phyloP scores from a whole-genome alignment of 2,888 invertebrate genomes.

The Lydus trimaculatus region DNA sequence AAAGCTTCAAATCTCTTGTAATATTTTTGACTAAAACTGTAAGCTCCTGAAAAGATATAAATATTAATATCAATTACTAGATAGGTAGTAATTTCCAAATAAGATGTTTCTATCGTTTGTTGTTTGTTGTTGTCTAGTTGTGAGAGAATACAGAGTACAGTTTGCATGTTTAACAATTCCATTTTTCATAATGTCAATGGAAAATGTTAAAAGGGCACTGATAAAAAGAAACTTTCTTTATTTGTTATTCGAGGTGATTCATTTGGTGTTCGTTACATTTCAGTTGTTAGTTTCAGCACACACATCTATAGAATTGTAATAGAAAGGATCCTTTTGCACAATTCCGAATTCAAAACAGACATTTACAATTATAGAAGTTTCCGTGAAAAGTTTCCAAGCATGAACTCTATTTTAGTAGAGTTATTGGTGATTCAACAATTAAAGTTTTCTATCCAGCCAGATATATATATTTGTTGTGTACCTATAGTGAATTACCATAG shows the following conservation, averaged over 20 bases:
- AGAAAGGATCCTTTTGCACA: neutral
- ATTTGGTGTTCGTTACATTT: constrained; percentile 2
- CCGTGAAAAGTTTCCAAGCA: neutral
- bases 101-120: too few relatives aligned
- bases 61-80: too few relatives aligned
- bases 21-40: too few relatives aligned
- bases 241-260: neutral
- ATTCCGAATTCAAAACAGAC: constrained; percentile 6
- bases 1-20: too few relatives aligned
- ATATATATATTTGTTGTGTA: neutral
- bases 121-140: too few relatives aligned
- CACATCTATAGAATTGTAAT: neutral
- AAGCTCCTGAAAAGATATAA: too few relatives aligned
- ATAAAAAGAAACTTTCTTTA: neutral
- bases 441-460: neutral
- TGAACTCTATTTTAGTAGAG: neutral
- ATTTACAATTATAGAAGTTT: constrained; percentile 5
- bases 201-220: neutral
- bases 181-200: neutral
- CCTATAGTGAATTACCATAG: neutral
- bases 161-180: neutral
- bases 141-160: too few relatives aligned
- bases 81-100: too few relatives aligned
- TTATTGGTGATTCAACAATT: neutral
- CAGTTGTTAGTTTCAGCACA: neutral